Conservation (phyloP, 2,888 invertebrate genomes). For the Eucera pruinosa region DNA sequence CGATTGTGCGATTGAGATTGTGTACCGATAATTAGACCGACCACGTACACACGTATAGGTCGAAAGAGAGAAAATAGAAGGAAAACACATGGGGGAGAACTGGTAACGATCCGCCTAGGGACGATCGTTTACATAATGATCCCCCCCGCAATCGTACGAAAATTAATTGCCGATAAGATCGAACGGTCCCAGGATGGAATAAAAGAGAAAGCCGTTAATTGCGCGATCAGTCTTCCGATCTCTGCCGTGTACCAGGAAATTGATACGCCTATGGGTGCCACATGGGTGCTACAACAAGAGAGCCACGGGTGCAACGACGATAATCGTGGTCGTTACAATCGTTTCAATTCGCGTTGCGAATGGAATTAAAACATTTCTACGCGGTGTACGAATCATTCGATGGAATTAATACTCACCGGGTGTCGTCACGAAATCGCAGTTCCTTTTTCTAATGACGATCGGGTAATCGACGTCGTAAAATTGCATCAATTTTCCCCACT, state of each 20-base stretch:
- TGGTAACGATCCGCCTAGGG: slow-evolving; percentile 72
- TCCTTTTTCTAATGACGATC: slow-evolving; percentile 71
- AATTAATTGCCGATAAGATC: slow-evolving; percentile 78
- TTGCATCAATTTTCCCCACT: slow-evolving; percentile 78
- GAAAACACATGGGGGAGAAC: slow-evolving; percentile 44
- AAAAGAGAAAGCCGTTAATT: slow-evolving; percentile 72
- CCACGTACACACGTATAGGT: neutral
- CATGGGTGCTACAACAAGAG: no score
- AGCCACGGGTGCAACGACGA: slow-evolving; percentile 19
- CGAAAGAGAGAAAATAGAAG: slow-evolving; percentile 9
- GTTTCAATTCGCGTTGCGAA: slow-evolving; percentile 35
- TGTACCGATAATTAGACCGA: slow-evolving; percentile 47
- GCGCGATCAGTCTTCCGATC: slow-evolving; percentile 58
- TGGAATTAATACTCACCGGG: slow-evolving; percentile 72
- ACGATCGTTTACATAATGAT: slow-evolving; percentile 78
- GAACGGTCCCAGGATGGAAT: slow-evolving; percentile 68
- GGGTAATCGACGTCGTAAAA: slow-evolving; percentile 78
- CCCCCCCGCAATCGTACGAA: slow-evolving; percentile 70
- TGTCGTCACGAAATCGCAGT: slow-evolving; percentile 63
- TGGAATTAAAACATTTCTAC: neutral
- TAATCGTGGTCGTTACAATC: slow-evolving; percentile 36
- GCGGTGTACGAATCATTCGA: neutral
- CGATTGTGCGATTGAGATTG: slow-evolving; percentile 33
- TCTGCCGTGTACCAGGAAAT: slow-evolving; percentile 50
- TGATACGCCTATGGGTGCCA: slow-evolving; percentile 59